Evolutionary conservation across 1,140 invertebrate genomes (phyloP), one percentile per base, ranked within the genome.

Genomic region (Ostrea edulis): DNA sequence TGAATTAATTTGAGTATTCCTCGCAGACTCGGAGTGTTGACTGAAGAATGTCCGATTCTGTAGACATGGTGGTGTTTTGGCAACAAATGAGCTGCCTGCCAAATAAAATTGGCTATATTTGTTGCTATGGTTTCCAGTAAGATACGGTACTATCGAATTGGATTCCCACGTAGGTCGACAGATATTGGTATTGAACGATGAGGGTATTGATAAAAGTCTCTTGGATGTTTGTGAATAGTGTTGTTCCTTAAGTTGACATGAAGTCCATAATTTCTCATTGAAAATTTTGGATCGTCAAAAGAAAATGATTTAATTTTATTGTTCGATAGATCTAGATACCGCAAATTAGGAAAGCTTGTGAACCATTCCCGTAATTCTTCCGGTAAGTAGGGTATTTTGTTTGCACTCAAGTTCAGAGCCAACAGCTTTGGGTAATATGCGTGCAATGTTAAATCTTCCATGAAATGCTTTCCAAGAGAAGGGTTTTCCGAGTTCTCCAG

Each of bases 231-330:
- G 20, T 35, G 35, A 12, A 83, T 83, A 22, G 53, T 11, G 51
- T 83, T 83, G 53, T 53, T 53, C 25, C 53, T 22, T 44, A 83
- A 83, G 29, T 83, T 83, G 7, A 83, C 53, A 17, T 77, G 82
- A n/a, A 83, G 44, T n/a, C 51, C 20, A 52, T 17, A 20, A 14
- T 52, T 51, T 54, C 82, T 53, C 29, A 25, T 35, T 5, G 29
- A 77, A 11, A n/a, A 20, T 51, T 52, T 12, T 83, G 82, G 53
- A n/a, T 20, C 51, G 11, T 29, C 9, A 83, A 83, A 52, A 22
- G 44, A 52, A 83, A 83, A 83, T 53, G 44, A 29, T 54, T 83
- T 54, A 4, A 83, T 22, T 9, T 83, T 35, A 53, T 83, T 83
- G 20, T 83, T 52, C 11, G 82, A 83, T 17, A 83, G n/a, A 83